phyloP scores from a whole-genome alignment of 2,888 invertebrate genomes.

The Emmelina monodactyla region DNA sequence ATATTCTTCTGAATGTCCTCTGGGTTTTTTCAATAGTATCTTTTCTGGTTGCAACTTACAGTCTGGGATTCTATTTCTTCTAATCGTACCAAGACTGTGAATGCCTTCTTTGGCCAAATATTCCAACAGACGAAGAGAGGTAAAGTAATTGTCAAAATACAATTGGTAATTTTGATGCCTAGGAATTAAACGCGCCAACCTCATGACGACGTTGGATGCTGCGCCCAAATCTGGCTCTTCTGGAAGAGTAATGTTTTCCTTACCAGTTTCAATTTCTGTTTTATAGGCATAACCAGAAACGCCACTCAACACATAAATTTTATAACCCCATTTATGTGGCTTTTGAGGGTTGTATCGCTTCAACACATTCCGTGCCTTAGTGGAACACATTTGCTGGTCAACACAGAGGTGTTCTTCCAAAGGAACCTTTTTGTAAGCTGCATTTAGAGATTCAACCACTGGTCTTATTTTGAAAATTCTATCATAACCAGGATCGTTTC shows the following conservation, averaged over 20 bases:
- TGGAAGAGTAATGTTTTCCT: conserved; percentile 16
- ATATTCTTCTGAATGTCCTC: conserved; percentile 13
- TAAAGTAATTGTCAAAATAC: conserved; percentile 24
- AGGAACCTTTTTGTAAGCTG: conserved; percentile 11
- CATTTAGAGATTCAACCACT: conserved; percentile 14
- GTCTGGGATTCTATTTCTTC: conserved; percentile 23
- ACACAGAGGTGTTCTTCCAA: conserved; percentile 18
- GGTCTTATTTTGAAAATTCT: conserved; percentile 18
- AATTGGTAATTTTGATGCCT: conserved; percentile 19
- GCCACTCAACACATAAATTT: conserved; percentile 22
- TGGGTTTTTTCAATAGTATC: conserved; percentile 18
- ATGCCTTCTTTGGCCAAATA: conserved; percentile 23
- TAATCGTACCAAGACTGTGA: conserved; percentile 14
- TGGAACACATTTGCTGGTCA: conserved; percentile 23
- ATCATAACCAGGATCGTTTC: conserved; percentile 11
- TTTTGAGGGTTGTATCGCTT: conserved; percentile 27
- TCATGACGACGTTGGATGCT: conserved; percentile 19
- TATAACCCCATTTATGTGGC: conserved; percentile 27
- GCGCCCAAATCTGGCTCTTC: conserved; percentile 21
- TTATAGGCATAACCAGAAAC: conserved; percentile 23
- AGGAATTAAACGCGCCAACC: conserved; percentile 20
- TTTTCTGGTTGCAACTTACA: conserved; percentile 19
- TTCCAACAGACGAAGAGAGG: conserved; percentile 16
- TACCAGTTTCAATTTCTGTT: conserved; percentile 22
- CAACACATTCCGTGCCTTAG: conserved; percentile 19